These are phyloP conservation scores for Ichneumoninae sp. DNA, from an alignment of 2,888 invertebrate species.

Conservation along the genomic window DNA sequence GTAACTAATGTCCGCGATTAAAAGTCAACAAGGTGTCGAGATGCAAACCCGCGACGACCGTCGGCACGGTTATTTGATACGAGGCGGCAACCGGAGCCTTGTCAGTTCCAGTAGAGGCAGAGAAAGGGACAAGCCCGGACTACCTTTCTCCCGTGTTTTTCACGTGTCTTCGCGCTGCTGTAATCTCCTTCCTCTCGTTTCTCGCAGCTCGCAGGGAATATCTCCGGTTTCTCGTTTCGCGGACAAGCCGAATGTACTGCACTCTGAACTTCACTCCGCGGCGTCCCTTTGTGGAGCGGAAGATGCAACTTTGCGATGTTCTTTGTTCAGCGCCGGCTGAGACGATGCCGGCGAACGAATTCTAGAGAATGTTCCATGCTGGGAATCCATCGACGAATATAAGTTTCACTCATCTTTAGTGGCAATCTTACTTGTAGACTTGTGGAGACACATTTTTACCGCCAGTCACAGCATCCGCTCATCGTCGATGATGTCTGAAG, in stretches of 20 bases:
- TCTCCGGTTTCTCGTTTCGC: slow-evolving; percentile 66
- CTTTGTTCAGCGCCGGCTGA: slow-evolving; percentile 42
- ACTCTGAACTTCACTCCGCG: slow-evolving; percentile 32
- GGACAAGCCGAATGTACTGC: slow-evolving; percentile 36
- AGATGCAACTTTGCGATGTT: slow-evolving; percentile 43
- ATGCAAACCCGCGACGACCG: slow-evolving; percentile 64
- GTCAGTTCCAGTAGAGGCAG: slow-evolving; percentile 2
- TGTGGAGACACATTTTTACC: no score
- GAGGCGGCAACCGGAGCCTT: slow-evolving; percentile 28
- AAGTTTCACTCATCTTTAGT: slow-evolving; percentile 10
- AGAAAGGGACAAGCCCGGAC: slow-evolving; percentile 21
- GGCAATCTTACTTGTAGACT: neutral
- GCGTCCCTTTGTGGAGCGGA: slow-evolving; percentile 63
- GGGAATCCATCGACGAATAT: slow-evolving; percentile 33
- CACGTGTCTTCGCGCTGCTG: slow-evolving; percentile 28
- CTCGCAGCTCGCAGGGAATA: slow-evolving; percentile 28
- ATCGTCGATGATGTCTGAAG: neutral
- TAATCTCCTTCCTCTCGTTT: slow-evolving; percentile 52
- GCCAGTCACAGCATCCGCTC: no score
- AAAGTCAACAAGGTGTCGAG: slow-evolving; percentile 71
- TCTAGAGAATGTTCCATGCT: neutral
- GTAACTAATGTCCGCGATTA: slow-evolving; percentile 75
- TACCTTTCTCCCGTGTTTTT: slow-evolving; percentile 47
- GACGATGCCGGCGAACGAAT: neutral
- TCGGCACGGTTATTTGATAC: slow-evolving; percentile 60